Conservation (phyloP, 2,797 vertebrate species). For the Tokudaia tokunoshimensis region DNA sequence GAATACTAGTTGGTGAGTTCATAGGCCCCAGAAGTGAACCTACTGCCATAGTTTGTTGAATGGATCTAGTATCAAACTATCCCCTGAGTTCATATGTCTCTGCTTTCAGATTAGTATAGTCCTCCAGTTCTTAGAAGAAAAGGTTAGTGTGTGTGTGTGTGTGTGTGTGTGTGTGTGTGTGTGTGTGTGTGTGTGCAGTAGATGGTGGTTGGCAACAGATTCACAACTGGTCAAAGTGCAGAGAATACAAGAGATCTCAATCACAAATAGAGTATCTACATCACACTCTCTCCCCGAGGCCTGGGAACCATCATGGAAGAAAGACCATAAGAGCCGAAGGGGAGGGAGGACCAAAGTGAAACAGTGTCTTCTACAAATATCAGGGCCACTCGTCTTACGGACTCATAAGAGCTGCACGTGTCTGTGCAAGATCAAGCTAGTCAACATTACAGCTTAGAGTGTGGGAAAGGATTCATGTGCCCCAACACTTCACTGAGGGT, state of each 20-base stretch:
- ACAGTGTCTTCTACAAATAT: background rate
- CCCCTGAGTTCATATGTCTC: background rate
- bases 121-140: background rate
- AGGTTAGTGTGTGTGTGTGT: background rate
- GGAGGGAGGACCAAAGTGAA: background rate
- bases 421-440: background rate
- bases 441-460: background rate
- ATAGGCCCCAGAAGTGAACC: background rate
- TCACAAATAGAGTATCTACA: background rate
- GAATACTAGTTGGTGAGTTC: background rate
- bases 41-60: background rate
- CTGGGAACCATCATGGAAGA: background rate
- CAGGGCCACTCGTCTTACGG: background rate
- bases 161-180: background rate
- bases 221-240: background rate
- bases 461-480: background rate
- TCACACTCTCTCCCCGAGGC: background rate
- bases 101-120: background rate
- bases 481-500: background rate
- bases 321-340: background rate
- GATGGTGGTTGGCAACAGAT: background rate
- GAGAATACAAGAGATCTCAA: background rate
- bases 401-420: background rate
- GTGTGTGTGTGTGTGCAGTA: background rate
- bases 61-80: background rate